These are phyloP conservation scores for Actinemys pallida DNA, from an alignment of 2,113 vertebrate genomes.

Conservation along the genomic window DNA sequence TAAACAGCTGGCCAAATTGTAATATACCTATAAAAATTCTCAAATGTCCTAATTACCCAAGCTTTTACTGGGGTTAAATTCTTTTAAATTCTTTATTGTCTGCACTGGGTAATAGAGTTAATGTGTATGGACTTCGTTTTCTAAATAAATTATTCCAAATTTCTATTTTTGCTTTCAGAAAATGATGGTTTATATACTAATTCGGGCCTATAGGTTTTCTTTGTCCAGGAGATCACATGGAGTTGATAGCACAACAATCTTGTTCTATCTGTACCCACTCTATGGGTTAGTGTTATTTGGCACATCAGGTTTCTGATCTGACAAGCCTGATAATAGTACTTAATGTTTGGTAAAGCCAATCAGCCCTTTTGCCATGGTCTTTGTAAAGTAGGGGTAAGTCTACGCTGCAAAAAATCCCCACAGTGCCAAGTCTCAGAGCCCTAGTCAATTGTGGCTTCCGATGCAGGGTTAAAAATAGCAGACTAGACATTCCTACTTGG, in stretches of 20 bases:
- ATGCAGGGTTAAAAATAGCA: neutral
- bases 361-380: neutral
- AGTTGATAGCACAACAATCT: neutral
- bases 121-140: neutral
- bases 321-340: neutral
- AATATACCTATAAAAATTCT: neutral
- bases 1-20: neutral
- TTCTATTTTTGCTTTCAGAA: neutral
- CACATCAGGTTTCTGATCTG: neutral
- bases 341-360: neutral
- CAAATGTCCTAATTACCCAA: neutral
- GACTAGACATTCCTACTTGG: neutral
- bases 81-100: neutral
- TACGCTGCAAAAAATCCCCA: neutral
- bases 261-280: neutral
- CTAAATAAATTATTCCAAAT: neutral
- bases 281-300: neutral
- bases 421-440: neutral
- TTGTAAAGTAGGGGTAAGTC: too few species aligned
- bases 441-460: neutral
- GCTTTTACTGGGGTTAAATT: neutral
- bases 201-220: neutral
- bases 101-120: neutral
- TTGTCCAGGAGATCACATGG: neutral
- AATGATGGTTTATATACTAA: neutral